phyloP scores from a whole-genome alignment of 2,888 invertebrate genomes.

The Frankliniella fusca region DNA sequence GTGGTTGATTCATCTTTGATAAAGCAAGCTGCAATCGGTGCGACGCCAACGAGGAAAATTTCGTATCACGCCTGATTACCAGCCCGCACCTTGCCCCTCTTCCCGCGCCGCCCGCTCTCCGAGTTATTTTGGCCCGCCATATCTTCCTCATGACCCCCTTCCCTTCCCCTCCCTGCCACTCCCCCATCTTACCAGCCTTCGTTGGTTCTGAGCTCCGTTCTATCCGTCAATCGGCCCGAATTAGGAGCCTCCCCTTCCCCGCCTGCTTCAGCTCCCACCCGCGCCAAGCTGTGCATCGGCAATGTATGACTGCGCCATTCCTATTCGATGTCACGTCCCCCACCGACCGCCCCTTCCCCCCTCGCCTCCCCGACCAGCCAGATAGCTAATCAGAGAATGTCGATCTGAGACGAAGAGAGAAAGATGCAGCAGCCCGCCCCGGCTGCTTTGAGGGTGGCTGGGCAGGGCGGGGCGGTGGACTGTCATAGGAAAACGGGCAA shows the following conservation, averaged over 20 bases:
- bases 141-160: neutral
- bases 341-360: neutral
- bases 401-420: neutral
- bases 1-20: too few species aligned
- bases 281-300: neutral
- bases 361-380: neutral
- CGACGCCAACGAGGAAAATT: too few species aligned
- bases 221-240: constrained; percentile 1
- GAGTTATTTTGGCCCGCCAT: neutral
- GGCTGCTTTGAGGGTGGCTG: too few species aligned
- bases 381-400: constrained; percentile 8
- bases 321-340: neutral
- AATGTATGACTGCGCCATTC: constrained; percentile 19
- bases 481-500: too few species aligned
- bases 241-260: neutral
- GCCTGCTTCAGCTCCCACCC: too few species aligned
- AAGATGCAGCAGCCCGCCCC: neutral
- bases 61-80: too few species aligned
- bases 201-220: neutral
- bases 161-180: too few species aligned
- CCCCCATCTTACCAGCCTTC: too few species aligned
- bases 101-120: neutral
- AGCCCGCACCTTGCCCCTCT: neutral
- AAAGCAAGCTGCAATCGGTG: too few species aligned
- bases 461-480: too few species aligned